These are phyloP conservation scores for Typhlichthys eigenmanni DNA, from an alignment of 2,797 vertebrate genomes.

Conservation along the genomic window DNA sequence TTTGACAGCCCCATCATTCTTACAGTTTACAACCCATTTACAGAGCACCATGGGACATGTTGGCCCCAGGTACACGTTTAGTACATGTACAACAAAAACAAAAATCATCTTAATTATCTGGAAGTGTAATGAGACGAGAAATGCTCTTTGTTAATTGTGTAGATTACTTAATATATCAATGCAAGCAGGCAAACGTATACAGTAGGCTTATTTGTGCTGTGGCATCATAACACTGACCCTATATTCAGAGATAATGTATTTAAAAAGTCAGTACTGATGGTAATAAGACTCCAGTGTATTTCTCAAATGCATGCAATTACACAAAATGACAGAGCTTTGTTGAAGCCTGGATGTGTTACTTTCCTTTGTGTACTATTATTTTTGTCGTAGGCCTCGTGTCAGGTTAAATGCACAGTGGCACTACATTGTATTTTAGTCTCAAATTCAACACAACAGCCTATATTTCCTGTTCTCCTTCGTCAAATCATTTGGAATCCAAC, in stretches of 20 bases:
- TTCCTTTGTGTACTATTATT: constrained; percentile 2
- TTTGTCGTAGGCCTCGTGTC: constrained; percentile 13
- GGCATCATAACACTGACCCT: neutral
- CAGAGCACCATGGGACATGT: neutral
- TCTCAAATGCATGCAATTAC: constrained; percentile 4
- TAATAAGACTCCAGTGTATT: constrained; percentile 1
- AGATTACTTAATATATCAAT: constrained; percentile 14
- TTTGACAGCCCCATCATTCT: constrained; percentile 6
- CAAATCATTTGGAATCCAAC: constrained; percentile 40
- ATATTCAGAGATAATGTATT: constrained; percentile 1
- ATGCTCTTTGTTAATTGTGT: constrained; percentile 5
- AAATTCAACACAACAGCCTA: constrained; percentile 27
- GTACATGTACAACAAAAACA: neutral
- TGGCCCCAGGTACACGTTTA: neutral
- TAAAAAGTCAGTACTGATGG: neutral
- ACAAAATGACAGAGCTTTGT: neutral
- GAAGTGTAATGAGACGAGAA: neutral
- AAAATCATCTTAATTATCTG: too few relatives aligned
- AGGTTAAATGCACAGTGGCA: constrained; percentile 15
- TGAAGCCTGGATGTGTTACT: neutral
- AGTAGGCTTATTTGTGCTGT: neutral
- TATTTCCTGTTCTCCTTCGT: constrained; percentile 46
- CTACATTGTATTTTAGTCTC: constrained; percentile 17
- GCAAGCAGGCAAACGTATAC: neutral
- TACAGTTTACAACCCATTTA: constrained; percentile 1